Conservation (phyloP, 2,888 invertebrate species). For the Craniophora ligustri region DNA sequence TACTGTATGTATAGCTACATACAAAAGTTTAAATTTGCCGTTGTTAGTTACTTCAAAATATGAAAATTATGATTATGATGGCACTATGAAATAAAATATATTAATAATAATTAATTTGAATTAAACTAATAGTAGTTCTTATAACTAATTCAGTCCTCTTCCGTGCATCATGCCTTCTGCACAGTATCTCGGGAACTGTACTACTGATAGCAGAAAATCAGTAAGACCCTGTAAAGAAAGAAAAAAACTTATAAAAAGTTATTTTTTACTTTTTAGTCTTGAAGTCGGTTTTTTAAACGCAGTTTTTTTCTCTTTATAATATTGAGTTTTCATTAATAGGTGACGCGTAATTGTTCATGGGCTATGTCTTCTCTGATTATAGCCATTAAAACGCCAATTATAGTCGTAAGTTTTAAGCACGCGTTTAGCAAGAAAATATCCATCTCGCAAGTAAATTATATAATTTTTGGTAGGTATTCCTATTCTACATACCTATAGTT, state of each 20-base stretch:
- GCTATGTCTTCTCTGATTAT: too few relatives aligned
- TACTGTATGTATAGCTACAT: background rate
- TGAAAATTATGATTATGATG: background rate
- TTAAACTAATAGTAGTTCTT: slow-evolving; percentile 45
- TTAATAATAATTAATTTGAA: slow-evolving; percentile 11
- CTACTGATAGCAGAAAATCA: slow-evolving; percentile 90
- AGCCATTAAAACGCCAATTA: too few relatives aligned
- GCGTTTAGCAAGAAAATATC: too few relatives aligned
- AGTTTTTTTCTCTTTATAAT: too few relatives aligned
- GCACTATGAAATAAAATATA: background rate
- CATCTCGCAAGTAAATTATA: too few relatives aligned
- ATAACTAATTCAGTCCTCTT: slow-evolving; percentile 75
- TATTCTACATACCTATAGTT: too few relatives aligned
- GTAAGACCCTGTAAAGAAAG: slow-evolving; percentile 89
- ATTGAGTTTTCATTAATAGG: too few relatives aligned
- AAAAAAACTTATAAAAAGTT: background rate
- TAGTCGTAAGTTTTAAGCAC: too few relatives aligned
- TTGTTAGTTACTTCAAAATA: background rate
- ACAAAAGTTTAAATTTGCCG: background rate
- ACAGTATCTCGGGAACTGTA: slow-evolving; percentile 92
- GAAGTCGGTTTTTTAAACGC: too few relatives aligned
- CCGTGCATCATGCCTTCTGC: slow-evolving; percentile 91
- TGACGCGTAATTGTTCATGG: too few relatives aligned
- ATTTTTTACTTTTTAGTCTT: background rate
- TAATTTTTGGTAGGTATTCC: too few relatives aligned